Percentiles rank a stretch among this genome's conserved stretches.
phyloP scores from a whole-genome alignment of 2,113 vertebrate species.

The Casuarius casuarius region DNA sequence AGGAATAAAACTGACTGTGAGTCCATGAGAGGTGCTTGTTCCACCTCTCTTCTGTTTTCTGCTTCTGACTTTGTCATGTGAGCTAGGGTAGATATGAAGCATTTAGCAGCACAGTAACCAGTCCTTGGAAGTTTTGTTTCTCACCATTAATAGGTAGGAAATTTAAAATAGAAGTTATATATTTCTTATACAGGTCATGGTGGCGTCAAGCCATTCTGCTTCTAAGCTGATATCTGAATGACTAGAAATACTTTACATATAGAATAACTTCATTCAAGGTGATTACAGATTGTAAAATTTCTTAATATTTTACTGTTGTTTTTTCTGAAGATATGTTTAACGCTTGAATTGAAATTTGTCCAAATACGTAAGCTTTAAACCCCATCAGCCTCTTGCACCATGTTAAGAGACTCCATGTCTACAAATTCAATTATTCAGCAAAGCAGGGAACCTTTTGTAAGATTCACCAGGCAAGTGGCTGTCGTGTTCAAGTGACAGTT shows the following conservation, averaged over 20 bases:
- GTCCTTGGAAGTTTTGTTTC: neutral
- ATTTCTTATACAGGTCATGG: neutral
- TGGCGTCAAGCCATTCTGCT: neutral
- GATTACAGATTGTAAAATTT: neutral
- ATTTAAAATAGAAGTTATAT: neutral
- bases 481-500: neutral
- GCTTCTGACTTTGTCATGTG: neutral
- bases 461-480: no score
- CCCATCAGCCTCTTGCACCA: neutral
- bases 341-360: neutral
- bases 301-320: neutral
- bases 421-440: neutral
- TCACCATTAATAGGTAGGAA: neutral
- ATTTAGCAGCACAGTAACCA: neutral
- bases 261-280: neutral
- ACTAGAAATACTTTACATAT: neutral
- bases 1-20: neutral
- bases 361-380: neutral
- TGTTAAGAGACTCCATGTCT: neutral
- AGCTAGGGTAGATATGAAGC: neutral
- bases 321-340: neutral
- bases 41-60: neutral
- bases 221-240: neutral
- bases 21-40: neutral
- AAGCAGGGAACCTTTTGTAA: neutral